Evolutionary conservation across 2,797 vertebrate genomes (phyloP).

Genomic region (Meda fulgida): DNA sequence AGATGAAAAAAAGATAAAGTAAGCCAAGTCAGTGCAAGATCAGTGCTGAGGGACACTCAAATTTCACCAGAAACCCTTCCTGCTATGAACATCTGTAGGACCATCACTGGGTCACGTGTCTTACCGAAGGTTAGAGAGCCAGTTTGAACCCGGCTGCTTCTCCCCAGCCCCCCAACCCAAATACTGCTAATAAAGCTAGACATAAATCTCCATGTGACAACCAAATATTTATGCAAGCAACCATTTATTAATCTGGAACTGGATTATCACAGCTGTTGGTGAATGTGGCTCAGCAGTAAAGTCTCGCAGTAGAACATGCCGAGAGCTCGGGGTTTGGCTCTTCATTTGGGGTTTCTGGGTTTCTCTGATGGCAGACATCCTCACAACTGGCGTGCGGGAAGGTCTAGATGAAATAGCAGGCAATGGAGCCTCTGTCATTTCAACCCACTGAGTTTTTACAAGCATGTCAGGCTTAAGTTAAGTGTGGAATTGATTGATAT

Average conservation of each 20-base stretch:
- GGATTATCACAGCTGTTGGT: slow-evolving; percentile 52
- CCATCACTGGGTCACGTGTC: slow-evolving; percentile 5
- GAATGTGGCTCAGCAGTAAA: slow-evolving; percentile 51
- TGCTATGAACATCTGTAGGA: slow-evolving; percentile 26
- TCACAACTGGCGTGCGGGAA: neutral
- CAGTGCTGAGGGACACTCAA: slow-evolving; percentile 15
- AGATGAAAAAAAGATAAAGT: slow-evolving; percentile 15
- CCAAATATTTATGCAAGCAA: slow-evolving; percentile 59
- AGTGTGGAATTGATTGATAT: slow-evolving; percentile 25
- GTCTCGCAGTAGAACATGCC: slow-evolving; percentile 29
- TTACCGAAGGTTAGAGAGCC: slow-evolving; percentile 32
- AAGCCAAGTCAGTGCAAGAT: neutral
- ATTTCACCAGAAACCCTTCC: slow-evolving; percentile 26
- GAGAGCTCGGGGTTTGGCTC: slow-evolving; percentile 57
- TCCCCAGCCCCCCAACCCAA: slow-evolving; percentile 31
- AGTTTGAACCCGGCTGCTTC: neutral
- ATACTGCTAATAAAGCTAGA: slow-evolving; percentile 44
- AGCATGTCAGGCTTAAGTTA: slow-evolving; percentile 21
- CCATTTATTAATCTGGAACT: slow-evolving; percentile 56
- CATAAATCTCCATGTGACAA: slow-evolving; percentile 58
- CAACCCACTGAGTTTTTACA: slow-evolving; percentile 16
- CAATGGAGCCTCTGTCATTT: slow-evolving; percentile 18
- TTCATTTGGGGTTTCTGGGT: slow-evolving; percentile 38
- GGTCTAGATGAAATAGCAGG: slow-evolving; percentile 24
- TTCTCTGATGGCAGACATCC: slow-evolving; percentile 43